A percentile compares a stretch with the other conserved stretches of the same genome.
Conservation (phyloP, 2,113 vertebrate genomes). For the Cavia porcellus region DNA sequence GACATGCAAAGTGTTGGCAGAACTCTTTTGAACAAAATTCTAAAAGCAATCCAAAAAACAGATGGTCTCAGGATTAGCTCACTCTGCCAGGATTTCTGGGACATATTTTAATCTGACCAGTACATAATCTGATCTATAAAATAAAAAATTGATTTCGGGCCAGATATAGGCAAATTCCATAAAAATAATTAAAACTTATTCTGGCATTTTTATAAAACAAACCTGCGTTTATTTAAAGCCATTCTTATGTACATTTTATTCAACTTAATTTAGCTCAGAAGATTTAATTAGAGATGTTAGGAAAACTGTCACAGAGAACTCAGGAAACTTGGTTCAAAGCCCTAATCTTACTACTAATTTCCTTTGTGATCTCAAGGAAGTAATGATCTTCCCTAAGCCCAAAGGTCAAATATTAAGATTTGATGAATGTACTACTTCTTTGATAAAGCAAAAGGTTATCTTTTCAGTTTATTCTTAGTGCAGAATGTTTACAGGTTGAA, state of each 20-base stretch:
- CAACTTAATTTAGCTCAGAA: not conserved
- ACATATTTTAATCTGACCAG: slow-evolving; percentile 68
- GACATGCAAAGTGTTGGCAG: slow-evolving; percentile 72
- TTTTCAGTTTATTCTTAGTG: not conserved
- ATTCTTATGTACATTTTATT: not conserved
- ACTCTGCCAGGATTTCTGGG: slow-evolving; percentile 59
- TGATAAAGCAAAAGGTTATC: not conserved
- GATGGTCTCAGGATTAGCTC: slow-evolving; percentile 62
- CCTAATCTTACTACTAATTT: not conserved
- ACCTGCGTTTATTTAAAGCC: not conserved
- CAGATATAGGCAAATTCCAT: slow-evolving; percentile 5
- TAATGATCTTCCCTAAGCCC: not conserved
- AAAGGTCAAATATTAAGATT: not conserved
- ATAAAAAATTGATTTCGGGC: slow-evolving; percentile 29
- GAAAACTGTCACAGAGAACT: not conserved
- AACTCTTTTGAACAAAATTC: slow-evolving; percentile 59
- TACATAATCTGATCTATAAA: slow-evolving; percentile 71
- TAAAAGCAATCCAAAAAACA: slow-evolving; percentile 71
- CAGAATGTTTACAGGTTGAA: slow-evolving; percentile 2
- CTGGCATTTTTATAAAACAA: slow-evolving; percentile 53
- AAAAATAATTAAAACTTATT: slow-evolving; percentile 48
- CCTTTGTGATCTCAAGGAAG: not conserved
- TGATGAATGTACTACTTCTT: not conserved
- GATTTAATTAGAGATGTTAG: not conserved
- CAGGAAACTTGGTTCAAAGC: not conserved